Evolutionary conservation across 2,797 vertebrate genomes (phyloP).

Genomic region (Setipinna tenuifilis): DNA sequence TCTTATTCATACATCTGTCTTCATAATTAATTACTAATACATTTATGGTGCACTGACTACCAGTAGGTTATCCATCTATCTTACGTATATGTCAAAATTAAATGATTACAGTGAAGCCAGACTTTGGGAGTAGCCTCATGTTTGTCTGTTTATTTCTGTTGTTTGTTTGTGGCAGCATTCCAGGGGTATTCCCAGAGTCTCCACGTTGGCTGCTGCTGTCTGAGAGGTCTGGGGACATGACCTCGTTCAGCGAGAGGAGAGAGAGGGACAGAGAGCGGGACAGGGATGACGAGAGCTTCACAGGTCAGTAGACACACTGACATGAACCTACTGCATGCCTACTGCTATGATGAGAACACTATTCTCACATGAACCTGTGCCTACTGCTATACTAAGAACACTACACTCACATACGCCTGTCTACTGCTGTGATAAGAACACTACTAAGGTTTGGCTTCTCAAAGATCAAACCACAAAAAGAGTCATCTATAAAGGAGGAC

Average conservation of each 20-base stretch:
- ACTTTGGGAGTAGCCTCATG: background rate
- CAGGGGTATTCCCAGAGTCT: conserved; percentile 86
- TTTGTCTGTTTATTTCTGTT: background rate
- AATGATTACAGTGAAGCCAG: background rate
- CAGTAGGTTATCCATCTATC: too few relatives aligned
- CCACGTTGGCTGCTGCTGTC: conserved; percentile 87
- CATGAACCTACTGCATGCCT: background rate
- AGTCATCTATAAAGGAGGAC: too few relatives aligned
- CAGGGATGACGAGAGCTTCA: conserved; percentile 79
- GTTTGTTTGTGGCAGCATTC: conserved; percentile 73
- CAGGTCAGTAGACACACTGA: conserved; percentile 65
- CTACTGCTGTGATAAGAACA: background rate
- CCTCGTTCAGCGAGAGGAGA: conserved; percentile 74
- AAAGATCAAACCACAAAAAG: too few relatives aligned
- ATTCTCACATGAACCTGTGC: background rate
- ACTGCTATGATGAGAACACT: background rate
- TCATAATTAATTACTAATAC: background rate
- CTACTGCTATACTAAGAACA: background rate
- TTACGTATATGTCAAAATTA: background rate
- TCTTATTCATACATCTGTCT: background rate
- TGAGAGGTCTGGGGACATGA: conserved; percentile 75
- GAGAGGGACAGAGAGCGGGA: conserved; percentile 74
- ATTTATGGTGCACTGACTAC: background rate
- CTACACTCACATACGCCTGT: too few relatives aligned
- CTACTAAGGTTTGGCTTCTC: too few relatives aligned